phyloP scores from a whole-genome alignment of 2,888 invertebrate species.

The Troides aeacus region DNA sequence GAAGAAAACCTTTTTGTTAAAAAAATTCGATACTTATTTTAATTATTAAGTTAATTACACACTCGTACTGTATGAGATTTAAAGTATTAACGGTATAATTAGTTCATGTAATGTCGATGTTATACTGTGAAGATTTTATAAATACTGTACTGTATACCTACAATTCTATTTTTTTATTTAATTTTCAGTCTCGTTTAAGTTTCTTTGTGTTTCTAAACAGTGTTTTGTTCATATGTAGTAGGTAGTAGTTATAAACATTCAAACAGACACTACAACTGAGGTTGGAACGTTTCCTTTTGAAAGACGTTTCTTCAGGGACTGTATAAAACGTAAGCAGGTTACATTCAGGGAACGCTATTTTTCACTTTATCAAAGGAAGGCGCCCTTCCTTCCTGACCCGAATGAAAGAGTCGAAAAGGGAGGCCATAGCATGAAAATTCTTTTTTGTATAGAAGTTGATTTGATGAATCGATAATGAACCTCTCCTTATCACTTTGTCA shows the following conservation, averaged over 20 bases:
- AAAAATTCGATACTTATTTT: too few relatives aligned
- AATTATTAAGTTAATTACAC: not conserved
- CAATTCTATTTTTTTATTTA: not conserved
- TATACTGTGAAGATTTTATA: too few relatives aligned
- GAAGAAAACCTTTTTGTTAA: too few relatives aligned
- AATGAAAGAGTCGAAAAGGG: constrained; percentile 67
- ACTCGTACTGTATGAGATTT: not conserved
- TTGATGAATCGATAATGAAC: constrained; percentile 46
- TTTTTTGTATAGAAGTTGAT: constrained; percentile 50
- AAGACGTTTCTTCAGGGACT: constrained; percentile 46
- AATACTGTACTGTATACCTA: not conserved
- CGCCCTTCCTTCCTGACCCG: constrained; percentile 66
- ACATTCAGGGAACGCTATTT: constrained; percentile 67
- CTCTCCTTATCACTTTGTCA: constrained; percentile 23
- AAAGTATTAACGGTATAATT: not conserved
- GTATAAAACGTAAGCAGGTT: constrained; percentile 56
- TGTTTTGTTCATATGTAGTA: constrained; percentile 14
- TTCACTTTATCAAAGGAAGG: constrained; percentile 75
- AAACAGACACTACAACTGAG: constrained; percentile 17
- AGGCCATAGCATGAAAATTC: constrained; percentile 55
- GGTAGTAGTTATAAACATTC: not conserved
- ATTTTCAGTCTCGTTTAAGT: not conserved
- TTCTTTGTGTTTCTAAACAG: constrained; percentile 33
- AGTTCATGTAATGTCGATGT: too few relatives aligned
- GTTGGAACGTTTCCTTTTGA: constrained; percentile 41